Evolutionary conservation across 1,140 invertebrate genomes (phyloP).

Genomic region (Glossosoma conforme): DNA sequence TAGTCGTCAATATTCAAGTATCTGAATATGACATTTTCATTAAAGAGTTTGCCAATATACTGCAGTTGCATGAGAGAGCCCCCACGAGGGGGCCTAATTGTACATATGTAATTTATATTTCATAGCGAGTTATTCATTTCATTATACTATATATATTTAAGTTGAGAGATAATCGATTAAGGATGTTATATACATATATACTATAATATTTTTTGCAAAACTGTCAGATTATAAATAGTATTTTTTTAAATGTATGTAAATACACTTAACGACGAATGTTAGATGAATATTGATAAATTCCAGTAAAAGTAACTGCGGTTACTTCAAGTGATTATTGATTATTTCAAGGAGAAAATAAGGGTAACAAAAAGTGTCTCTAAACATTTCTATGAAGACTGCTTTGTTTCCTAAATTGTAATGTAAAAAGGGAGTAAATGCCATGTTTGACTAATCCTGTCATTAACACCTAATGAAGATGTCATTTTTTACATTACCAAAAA

Average conservation of each 20-base stretch:
- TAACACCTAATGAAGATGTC: too few relatives aligned
- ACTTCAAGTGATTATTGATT: slow-evolving; percentile 12
- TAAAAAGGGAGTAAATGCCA: too few relatives aligned
- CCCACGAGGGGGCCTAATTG: slow-evolving; percentile 14
- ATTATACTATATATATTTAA: slow-evolving; percentile 28
- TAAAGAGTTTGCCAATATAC: slow-evolving; percentile 24
- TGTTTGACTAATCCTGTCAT: too few relatives aligned
- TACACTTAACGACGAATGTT: slow-evolving; percentile 24
- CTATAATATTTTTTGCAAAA: slow-evolving; percentile 31
- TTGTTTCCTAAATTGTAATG: too few relatives aligned
- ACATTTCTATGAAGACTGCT: slow-evolving; percentile 1
- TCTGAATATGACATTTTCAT: slow-evolving; percentile 25
- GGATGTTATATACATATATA: slow-evolving; percentile 27
- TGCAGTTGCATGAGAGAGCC: slow-evolving; percentile 15
- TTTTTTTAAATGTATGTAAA: slow-evolving; percentile 32
- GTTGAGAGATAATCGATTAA: slow-evolving; percentile 25
- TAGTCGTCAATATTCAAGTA: slow-evolving; percentile 19
- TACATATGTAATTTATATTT: slow-evolving; percentile 33
- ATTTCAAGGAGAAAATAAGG: too few relatives aligned
- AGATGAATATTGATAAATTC: slow-evolving; percentile 28
- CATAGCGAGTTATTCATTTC: slow-evolving; percentile 29
- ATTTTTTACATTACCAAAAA: too few relatives aligned
- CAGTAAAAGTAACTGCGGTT: slow-evolving; percentile 24
- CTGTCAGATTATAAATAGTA: slow-evolving; percentile 30
- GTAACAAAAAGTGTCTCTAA: slow-evolving; percentile 2